Evolutionary conservation across 1,140 invertebrate genomes (phyloP), one percentile per base, ranked within the genome.

Genomic region (Dendroctonus valens): DNA sequence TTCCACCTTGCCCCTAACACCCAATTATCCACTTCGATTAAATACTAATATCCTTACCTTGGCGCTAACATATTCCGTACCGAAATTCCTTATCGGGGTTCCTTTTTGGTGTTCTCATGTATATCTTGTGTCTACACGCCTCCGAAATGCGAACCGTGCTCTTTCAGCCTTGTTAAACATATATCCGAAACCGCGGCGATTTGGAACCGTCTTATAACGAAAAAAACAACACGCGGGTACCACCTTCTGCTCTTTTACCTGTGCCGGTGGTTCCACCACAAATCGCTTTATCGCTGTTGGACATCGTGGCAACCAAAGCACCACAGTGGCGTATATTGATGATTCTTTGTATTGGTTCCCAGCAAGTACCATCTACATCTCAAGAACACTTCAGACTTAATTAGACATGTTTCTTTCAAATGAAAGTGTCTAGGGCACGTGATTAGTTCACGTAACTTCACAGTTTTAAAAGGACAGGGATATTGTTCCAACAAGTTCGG

Each of bases 261-360:
- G 65, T 67, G 65, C 50, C 65, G 65, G 58, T 67, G 65, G 65
- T 67, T 67, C 65, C 57, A 58, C 65, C 65, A 67, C 65, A 67
- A 67, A 67, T 67, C 65, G 65, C 65, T 67, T 67, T 67, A 67
- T 67, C 65, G 65, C 65, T 55, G 57, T 67, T 67, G 65, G 65
- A 67, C 58, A 67, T 67, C 65, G 65, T 59, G 58, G 58, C 65
- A 59, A 60, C 57, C 57, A 54, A 52, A 50, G 49, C 42, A 57
- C 48, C 53, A 54, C 65, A 67, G 65, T 60, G 65, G 42, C 57
- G 57, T 59, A 59, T 37, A 7, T 48, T 46, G 9, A 46, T 11
- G 12, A 46, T 26, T 26, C 26, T 26, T 26, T 26, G 26, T 26
- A 26, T 26, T 26, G 26, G 26, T 26, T 26, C 26, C 26, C 26